Percentiles rank a stretch among this genome's conserved stretches.
phyloP scores from a whole-genome alignment of 2,113 vertebrate species.

The Jacana jacana region DNA sequence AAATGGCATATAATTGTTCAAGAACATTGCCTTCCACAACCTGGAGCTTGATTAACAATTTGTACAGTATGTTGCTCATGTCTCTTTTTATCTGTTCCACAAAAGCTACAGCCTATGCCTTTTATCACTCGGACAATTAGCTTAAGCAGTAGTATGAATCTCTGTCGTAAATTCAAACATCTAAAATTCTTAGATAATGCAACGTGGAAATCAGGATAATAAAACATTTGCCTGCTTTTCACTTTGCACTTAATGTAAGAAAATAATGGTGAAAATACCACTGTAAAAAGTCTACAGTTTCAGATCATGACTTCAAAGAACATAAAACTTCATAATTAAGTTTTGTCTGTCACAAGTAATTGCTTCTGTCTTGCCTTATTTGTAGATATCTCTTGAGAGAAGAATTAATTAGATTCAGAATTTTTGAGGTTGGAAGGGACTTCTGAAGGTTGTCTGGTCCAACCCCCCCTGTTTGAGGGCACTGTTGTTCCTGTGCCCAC shows the following conservation, averaged over 20 bases:
- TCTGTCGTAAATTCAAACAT: background rate
- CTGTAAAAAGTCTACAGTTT: background rate
- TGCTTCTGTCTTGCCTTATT: background rate
- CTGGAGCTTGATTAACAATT: background rate
- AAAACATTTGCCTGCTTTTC: background rate
- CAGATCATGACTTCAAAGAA: background rate
- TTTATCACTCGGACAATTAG: background rate
- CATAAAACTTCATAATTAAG: background rate
- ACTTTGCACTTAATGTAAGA: background rate
- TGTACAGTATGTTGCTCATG: background rate
- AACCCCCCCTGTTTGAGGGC: background rate
- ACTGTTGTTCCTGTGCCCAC: background rate
- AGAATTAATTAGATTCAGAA: background rate
- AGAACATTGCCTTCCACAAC: background rate
- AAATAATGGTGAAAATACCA: background rate
- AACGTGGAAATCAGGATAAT: background rate
- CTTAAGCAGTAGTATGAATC: background rate
- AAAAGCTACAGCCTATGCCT: background rate
- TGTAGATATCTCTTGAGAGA: background rate
- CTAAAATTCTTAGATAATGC: background rate
- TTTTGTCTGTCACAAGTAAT: background rate
- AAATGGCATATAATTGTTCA: background rate
- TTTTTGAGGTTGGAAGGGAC: background rate
- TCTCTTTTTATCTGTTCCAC: background rate
- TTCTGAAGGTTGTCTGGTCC: background rate